Evolutionary conservation across 2,888 invertebrate species (phyloP).

Genomic region (Eilema depressum): DNA sequence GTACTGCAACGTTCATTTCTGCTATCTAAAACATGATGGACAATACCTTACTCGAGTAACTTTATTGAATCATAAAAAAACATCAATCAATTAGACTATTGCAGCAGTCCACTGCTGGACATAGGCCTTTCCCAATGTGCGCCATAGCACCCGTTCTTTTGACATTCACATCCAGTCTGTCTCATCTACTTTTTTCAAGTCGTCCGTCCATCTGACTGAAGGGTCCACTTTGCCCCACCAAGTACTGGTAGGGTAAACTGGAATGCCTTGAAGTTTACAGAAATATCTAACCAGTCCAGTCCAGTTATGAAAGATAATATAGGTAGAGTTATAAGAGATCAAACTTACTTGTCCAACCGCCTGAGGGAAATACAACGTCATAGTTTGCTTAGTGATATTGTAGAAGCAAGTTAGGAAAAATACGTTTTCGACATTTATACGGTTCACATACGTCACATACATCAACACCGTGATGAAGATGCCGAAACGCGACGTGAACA

Average conservation of each 20-base stretch:
- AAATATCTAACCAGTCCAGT: too few species aligned
- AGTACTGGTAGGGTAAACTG: too few species aligned
- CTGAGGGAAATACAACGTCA: slow-evolving; percentile 91
- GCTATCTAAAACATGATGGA: slow-evolving; percentile 68
- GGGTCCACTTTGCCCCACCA: too few species aligned
- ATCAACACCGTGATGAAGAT: slow-evolving; percentile 90
- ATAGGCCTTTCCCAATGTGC: too few species aligned
- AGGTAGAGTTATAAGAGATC: background rate
- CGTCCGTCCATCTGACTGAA: background rate
- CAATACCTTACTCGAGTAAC: background rate
- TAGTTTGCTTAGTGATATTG: slow-evolving; percentile 90
- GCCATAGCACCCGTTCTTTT: too few species aligned
- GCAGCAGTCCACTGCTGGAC: too few species aligned
- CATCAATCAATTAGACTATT: too few species aligned
- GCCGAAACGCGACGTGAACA: slow-evolving; percentile 89
- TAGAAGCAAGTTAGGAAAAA: slow-evolving; percentile 91
- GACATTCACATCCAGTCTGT: too few species aligned
- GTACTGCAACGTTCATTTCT: slow-evolving; percentile 80
- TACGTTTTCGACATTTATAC: slow-evolving; percentile 90
- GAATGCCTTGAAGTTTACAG: too few species aligned
- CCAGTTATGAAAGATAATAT: too few species aligned
- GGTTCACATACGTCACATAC: slow-evolving; percentile 87
- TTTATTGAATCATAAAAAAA: background rate
- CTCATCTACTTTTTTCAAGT: too few species aligned
- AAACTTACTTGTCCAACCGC: slow-evolving; percentile 79